Conservation (phyloP, 92 coral and sea anemone genomes). For the Zoanthus gigantus region DNA sequence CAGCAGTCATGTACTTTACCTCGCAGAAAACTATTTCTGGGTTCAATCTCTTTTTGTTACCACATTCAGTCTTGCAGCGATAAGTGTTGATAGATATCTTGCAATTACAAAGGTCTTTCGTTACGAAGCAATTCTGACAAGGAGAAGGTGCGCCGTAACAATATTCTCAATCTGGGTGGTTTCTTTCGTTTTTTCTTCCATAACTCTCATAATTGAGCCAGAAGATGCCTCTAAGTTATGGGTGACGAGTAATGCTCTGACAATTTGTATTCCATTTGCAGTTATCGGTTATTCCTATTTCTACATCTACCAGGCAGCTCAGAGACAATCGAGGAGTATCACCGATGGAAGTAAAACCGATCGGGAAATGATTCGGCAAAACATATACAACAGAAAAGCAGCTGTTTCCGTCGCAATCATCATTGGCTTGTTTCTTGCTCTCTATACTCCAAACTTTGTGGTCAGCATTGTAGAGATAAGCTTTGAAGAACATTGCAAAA, state of each 20-base stretch:
- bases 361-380: background rate
- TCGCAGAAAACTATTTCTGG: conserved; percentile 62
- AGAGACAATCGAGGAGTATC: conserved; percentile 15
- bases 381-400: background rate
- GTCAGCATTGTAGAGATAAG: background rate
- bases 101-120: conserved; percentile 59
- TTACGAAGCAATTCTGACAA: conserved; percentile 43
- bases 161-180: conserved; percentile 44
- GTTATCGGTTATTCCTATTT: conserved; percentile 56
- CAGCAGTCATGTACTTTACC: conserved; percentile 57
- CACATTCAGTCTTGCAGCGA: conserved; percentile 62
- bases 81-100: conserved; percentile 61
- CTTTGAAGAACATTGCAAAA: background rate
- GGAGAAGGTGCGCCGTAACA: conserved; percentile 23
- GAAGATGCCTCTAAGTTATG: conserved; percentile 23
- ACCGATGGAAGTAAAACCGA: background rate
- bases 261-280: conserved; percentile 55
- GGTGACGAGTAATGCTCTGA: conserved; percentile 31
- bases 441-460: background rate
- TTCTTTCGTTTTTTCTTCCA: conserved; percentile 43
- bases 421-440: background rate
- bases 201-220: conserved; percentile 28
- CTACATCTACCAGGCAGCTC: conserved; percentile 42
- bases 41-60: conserved; percentile 59
- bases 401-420: background rate